Evolutionary conservation across 1,140 invertebrate species (phyloP).

Genomic region (Pachypsylla venusta): DNA sequence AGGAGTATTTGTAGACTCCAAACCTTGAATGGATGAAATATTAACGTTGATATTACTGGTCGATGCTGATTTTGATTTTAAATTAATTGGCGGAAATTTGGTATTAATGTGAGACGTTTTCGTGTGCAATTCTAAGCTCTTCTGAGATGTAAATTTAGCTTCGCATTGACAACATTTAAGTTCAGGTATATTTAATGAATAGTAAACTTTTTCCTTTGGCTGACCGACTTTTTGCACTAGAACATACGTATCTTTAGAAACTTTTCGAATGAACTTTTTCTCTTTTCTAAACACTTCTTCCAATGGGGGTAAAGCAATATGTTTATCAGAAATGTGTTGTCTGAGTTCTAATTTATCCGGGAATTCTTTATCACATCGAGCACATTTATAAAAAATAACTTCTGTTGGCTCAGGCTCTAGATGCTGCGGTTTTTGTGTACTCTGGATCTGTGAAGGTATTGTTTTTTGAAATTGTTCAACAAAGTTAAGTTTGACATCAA

Average conservation of each 20-base stretch:
- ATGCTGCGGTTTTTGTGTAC: too few species aligned
- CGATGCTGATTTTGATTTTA: too few species aligned
- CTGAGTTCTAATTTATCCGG: neutral
- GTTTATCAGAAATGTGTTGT: conserved; percentile 3
- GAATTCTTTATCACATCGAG: neutral
- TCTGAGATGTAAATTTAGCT: neutral
- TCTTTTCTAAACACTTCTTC: conserved; percentile 2
- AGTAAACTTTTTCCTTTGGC: neutral
- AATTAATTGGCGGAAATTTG: too few species aligned
- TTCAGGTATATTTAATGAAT: conserved; percentile 1
- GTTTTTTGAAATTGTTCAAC: neutral
- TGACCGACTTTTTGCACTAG: neutral
- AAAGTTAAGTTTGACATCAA: conserved; percentile 1
- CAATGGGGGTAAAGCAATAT: neutral
- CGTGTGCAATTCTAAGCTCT: neutral
- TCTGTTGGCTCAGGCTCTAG: too few species aligned
- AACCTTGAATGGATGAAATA: too few species aligned
- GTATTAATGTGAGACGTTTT: conserved; percentile 4
- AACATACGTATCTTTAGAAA: neutral
- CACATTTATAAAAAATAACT: neutral
- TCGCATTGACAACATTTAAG: conserved; percentile 1
- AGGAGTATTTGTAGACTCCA: too few species aligned
- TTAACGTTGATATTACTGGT: too few species aligned
- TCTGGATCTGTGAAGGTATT: neutral
- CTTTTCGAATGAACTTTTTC: neutral